Conservation (phyloP, 2,888 invertebrate genomes). For the Cephalotes varians region DNA sequence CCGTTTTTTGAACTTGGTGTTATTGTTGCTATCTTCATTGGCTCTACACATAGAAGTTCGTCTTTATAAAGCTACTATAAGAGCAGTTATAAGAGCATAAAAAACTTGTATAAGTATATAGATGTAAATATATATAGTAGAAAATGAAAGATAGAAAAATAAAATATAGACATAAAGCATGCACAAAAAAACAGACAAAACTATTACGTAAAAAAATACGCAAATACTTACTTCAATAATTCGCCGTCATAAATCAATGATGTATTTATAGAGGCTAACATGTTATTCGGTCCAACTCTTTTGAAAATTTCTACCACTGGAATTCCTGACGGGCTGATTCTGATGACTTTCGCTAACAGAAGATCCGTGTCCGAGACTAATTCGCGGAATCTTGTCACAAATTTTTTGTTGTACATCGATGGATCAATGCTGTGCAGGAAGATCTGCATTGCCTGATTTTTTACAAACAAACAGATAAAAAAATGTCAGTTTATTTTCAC, state of each 20-base stretch:
- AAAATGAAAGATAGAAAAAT: neutral
- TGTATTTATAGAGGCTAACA: conserved; percentile 90
- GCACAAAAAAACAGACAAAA: neutral
- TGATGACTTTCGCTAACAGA: conserved; percentile 87
- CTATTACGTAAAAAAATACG: no score
- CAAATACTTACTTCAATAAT: conserved; percentile 85
- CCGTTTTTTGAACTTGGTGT: conserved; percentile 73
- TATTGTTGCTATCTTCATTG: conserved; percentile 79
- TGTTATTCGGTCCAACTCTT: conserved; percentile 88
- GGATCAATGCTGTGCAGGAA: conserved; percentile 88
- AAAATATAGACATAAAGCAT: neutral
- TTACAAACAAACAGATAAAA: neutral
- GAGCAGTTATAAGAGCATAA: neutral
- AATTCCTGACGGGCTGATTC: conserved; percentile 59
- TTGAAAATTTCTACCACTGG: conserved; percentile 90
- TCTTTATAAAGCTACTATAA: neutral
- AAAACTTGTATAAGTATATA: neutral
- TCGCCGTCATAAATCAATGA: conserved; percentile 89
- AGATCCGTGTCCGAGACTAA: conserved; percentile 88
- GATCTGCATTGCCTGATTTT: conserved; percentile 85
- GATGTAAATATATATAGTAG: neutral
- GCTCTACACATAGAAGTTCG: conserved; percentile 13
- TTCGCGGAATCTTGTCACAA: conserved; percentile 81
- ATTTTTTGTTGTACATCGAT: conserved; percentile 84
- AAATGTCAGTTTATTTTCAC: neutral